Evolutionary conservation across 1,140 invertebrate genomes (phyloP).

Genomic region (Scaptomyza graminum): DNA sequence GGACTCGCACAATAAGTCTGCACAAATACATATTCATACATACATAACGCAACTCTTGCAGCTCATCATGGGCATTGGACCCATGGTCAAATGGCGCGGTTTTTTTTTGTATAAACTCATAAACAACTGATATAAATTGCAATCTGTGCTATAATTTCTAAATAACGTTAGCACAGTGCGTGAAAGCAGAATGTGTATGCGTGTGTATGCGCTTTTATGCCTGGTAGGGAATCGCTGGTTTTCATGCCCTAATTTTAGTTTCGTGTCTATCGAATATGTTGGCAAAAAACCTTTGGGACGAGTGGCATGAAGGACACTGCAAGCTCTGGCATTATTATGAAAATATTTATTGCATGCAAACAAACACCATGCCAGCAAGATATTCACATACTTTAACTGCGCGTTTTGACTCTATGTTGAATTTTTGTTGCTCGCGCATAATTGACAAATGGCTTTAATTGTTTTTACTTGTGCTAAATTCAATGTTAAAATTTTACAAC

Average conservation of each 20-base stretch:
- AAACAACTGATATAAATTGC: constrained; percentile 74
- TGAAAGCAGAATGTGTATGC: constrained; percentile 9
- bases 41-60: too few relatives aligned
- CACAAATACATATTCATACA: too few relatives aligned
- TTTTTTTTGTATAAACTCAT: constrained; percentile 57
- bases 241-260: constrained; percentile 66
- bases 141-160: constrained; percentile 68
- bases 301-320: constrained; percentile 29
- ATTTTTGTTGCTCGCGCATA: constrained; percentile 53
- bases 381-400: constrained; percentile 10
- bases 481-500: constrained; percentile 67
- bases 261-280: constrained; percentile 20
- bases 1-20: too few relatives aligned
- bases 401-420: constrained; percentile 28
- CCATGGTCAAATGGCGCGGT: constrained; percentile 17
- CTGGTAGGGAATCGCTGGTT: constrained; percentile 37
- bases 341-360: constrained; percentile 77
- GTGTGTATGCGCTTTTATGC: constrained; percentile 9
- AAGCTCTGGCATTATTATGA: constrained; percentile 69
- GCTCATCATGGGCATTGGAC: too few relatives aligned
- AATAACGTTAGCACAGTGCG: constrained; percentile 50
- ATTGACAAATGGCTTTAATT: constrained; percentile 70
- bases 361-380: constrained; percentile 32
- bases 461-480: constrained; percentile 70
- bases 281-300: not conserved